phyloP scores from a whole-genome alignment of 2,113 vertebrate genomes.

The Ibidorhyncha struthersii region DNA sequence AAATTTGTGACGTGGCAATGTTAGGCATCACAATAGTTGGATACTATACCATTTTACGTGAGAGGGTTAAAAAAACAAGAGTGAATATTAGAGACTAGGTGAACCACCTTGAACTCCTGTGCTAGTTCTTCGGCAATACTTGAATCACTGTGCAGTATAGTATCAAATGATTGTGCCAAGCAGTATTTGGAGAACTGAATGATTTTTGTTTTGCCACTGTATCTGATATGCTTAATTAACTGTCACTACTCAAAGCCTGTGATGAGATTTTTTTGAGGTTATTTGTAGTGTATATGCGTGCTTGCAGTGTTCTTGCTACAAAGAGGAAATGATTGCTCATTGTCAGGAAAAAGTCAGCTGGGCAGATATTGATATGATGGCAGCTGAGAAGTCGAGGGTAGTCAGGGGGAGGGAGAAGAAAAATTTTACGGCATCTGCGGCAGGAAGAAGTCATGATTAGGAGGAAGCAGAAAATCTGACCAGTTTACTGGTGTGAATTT shows the following conservation, averaged over 20 bases:
- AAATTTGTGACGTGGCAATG: not conserved
- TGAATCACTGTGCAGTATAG: not conserved
- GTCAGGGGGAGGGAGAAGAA: not conserved
- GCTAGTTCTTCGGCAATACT: not conserved
- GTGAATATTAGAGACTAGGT: not conserved
- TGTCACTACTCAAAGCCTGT: not conserved
- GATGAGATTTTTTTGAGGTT: not conserved
- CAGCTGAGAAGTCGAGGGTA: not conserved
- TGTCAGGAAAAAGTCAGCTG: not conserved
- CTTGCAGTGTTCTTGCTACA: not conserved
- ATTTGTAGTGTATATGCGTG: not conserved
- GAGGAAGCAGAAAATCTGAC: not conserved
- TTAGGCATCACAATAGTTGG: not conserved
- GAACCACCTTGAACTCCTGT: not conserved
- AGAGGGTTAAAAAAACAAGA: not conserved
- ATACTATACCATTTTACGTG: not conserved
- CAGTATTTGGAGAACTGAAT: not conserved
- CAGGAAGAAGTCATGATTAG: not conserved
- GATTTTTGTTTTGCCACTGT: not conserved
- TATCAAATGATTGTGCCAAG: not conserved
- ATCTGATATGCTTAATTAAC: not conserved
- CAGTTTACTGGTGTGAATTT: rapidly evolving
- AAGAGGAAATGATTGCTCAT: not conserved
- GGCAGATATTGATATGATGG: not conserved
- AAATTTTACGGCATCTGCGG: not conserved